phyloP scores from a whole-genome alignment of 2,113 vertebrate genomes.

The Spheniscus mendiculus region DNA sequence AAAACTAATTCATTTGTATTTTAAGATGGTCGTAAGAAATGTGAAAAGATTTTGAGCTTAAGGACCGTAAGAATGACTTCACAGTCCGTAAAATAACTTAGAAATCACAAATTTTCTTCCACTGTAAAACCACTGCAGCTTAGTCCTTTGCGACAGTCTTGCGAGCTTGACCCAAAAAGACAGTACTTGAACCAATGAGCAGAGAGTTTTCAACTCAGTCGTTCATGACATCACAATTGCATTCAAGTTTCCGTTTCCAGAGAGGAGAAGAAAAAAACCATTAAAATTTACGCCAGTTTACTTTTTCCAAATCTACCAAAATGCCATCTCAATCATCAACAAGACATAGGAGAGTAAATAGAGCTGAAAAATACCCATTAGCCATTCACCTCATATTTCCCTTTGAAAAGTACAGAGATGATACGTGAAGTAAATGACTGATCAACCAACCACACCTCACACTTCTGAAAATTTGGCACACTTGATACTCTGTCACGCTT shows the following conservation, averaged over 20 bases:
- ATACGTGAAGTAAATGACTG: accelerated
- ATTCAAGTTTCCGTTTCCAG: neutral
- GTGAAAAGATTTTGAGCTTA: neutral
- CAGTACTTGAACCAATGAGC: neutral
- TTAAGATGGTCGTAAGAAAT: neutral
- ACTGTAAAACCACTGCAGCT: neutral
- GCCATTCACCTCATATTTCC: neutral
- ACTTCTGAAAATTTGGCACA: neutral
- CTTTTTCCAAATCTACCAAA: neutral
- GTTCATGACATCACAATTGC: neutral
- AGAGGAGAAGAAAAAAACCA: neutral
- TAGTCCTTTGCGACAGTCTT: neutral
- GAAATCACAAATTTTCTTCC: neutral
- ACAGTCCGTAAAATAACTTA: neutral
- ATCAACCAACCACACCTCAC: too few relatives aligned
- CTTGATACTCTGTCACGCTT: too few relatives aligned
- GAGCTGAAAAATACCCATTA: neutral
- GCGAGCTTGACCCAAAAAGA: neutral
- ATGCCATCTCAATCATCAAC: neutral
- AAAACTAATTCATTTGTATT: neutral
- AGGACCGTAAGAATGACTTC: neutral
- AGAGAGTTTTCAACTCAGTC: neutral
- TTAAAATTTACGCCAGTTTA: neutral
- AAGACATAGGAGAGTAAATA: neutral
- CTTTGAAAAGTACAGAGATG: neutral